phyloP scores from a whole-genome alignment of 2,888 invertebrate genomes.

The Tryphoninae sp. region DNA sequence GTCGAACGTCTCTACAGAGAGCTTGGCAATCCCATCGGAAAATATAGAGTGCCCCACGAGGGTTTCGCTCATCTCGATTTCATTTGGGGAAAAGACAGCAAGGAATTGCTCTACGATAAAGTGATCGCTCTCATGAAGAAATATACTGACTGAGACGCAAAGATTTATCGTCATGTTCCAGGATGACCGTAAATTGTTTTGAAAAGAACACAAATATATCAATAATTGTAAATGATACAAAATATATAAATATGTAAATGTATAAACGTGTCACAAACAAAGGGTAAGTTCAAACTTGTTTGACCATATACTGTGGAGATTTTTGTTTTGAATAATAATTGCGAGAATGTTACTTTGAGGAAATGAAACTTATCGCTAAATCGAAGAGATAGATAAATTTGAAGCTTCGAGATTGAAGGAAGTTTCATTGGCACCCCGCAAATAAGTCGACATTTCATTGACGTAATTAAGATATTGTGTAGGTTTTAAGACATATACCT shows the following conservation, averaged over 20 bases:
- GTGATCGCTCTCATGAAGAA: slow-evolving; percentile 50
- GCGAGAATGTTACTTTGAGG: no score
- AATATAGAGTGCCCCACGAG: slow-evolving; percentile 72
- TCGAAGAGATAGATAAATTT: background rate
- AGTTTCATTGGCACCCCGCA: background rate
- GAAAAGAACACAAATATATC: no score
- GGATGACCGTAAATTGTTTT: no score
- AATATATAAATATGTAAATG: background rate
- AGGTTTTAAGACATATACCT: no score
- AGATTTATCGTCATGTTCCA: background rate
- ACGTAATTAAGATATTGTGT: no score
- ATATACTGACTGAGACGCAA: slow-evolving; percentile 33
- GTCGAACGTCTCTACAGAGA: slow-evolving; percentile 82
- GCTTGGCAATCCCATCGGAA: slow-evolving; percentile 82
- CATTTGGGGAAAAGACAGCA: slow-evolving; percentile 62
- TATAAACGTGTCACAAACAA: background rate
- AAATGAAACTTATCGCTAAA: no score
- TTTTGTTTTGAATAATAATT: no score
- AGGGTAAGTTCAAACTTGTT: no score
- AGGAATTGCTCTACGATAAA: slow-evolving; percentile 61
- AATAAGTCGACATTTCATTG: no score
- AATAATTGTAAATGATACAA: background rate
- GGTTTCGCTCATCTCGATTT: slow-evolving; percentile 69
- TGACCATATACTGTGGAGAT: no score
- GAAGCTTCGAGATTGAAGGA: background rate